These are phyloP conservation scores for Gymnothorax javanicus DNA, from an alignment of 2,797 vertebrate genomes.

Conservation along the genomic window DNA sequence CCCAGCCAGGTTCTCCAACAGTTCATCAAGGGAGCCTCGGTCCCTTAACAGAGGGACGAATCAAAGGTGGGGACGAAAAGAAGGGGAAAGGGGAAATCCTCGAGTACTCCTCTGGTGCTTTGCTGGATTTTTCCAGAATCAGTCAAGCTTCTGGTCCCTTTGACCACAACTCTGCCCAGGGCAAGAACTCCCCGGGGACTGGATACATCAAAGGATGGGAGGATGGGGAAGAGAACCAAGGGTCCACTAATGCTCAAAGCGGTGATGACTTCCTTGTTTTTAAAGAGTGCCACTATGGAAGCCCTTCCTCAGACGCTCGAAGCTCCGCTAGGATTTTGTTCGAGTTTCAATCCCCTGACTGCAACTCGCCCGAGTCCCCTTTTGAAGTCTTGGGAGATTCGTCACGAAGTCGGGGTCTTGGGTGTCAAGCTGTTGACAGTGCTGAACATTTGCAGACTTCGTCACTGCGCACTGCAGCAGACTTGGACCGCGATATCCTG, in stretches of 20 bases:
- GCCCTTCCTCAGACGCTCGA: constrained; percentile 48
- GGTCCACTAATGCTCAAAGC: constrained; percentile 65
- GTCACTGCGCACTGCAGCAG: constrained; percentile 66
- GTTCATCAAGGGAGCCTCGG: constrained; percentile 62
- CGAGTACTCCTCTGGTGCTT: constrained; percentile 12
- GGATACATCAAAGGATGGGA: constrained; percentile 75
- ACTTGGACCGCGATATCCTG: constrained; percentile 58
- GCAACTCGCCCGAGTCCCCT: constrained; percentile 84
- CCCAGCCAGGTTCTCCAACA: constrained; percentile 70
- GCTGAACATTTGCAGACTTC: constrained; percentile 76
- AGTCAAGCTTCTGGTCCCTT: constrained; percentile 39
- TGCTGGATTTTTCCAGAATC: neutral
- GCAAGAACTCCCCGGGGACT: constrained; percentile 73
- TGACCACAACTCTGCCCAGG: constrained; percentile 57
- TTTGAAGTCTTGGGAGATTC: constrained; percentile 84
- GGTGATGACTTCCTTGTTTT: constrained; percentile 67
- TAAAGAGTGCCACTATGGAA: constrained; percentile 73
- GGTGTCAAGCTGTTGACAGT: constrained; percentile 70
- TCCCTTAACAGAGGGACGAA: constrained; percentile 46
- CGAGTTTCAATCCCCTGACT: constrained; percentile 60
- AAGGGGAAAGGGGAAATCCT: constrained; percentile 37
- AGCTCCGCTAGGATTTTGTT: constrained; percentile 40
- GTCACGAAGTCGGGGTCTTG: constrained; percentile 68
- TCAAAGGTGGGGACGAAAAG: constrained; percentile 56
- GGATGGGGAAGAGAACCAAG: constrained; percentile 73